phyloP scores from a whole-genome alignment of 2,113 vertebrate species.

The Nibea coibor region DNA sequence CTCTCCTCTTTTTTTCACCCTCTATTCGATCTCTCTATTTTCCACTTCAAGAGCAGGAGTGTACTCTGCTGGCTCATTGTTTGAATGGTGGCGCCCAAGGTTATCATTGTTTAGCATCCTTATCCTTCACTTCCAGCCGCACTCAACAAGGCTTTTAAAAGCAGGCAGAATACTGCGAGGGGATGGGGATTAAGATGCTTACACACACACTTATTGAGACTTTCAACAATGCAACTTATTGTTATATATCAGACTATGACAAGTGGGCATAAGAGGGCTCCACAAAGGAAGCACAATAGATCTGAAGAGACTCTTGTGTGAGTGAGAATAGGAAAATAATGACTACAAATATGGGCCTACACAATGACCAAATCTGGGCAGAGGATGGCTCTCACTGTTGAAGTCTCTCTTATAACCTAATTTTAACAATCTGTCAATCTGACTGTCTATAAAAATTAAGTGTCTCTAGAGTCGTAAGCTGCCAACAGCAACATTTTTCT shows the following conservation, averaged over 20 bases:
- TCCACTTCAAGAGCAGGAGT: constrained; percentile 35
- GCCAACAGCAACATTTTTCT: neutral
- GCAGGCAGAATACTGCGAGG: neutral
- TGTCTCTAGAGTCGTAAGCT: neutral
- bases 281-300: constrained; percentile 11
- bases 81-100: constrained; percentile 24
- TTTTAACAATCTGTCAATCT: neutral
- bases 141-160: constrained; percentile 32
- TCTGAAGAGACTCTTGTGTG: constrained; percentile 33
- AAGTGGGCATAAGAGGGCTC: constrained; percentile 45
- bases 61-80: constrained; percentile 29
- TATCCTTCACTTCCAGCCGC: constrained; percentile 34
- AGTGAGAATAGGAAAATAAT: constrained; percentile 17
- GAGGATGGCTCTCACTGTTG: neutral
- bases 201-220: constrained; percentile 34
- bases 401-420: neutral
- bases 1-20: neutral
- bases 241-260: constrained; percentile 11
- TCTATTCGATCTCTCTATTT: constrained; percentile 11
- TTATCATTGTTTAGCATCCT: constrained; percentile 50
- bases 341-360: constrained; percentile 17
- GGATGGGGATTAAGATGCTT: constrained; percentile 47
- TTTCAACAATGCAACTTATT: constrained; percentile 25
- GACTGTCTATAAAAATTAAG: neutral
- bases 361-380: neutral